phyloP scores from a whole-genome alignment of 2,888 invertebrate species.

The Tachina fera region DNA sequence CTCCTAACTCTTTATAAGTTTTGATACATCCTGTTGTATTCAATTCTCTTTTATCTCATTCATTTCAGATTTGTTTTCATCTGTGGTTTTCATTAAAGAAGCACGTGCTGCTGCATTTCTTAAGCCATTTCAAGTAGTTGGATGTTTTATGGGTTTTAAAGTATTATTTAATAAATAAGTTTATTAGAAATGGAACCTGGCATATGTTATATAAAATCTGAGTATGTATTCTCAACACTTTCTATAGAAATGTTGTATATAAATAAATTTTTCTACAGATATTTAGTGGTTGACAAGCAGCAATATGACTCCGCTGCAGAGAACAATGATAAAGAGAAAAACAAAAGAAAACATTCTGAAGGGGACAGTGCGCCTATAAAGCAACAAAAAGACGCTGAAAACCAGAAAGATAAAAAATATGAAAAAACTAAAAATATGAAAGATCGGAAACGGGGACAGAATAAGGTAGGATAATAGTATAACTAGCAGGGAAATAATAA shows the following conservation, averaged over 20 bases:
- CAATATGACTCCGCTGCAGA: slow-evolving; percentile 54
- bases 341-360: slow-evolving; percentile 50
- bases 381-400: slow-evolving; percentile 1
- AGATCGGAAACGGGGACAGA: slow-evolving; percentile 81
- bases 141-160: not conserved
- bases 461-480: slow-evolving; percentile 74
- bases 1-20: too few species aligned
- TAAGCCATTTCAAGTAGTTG: not conserved
- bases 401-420: slow-evolving; percentile 69
- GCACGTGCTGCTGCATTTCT: slow-evolving; percentile 61
- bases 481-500: too few species aligned
- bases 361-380: slow-evolving; percentile 7
- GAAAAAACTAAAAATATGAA: slow-evolving; percentile 75
- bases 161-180: not conserved
- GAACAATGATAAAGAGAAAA: slow-evolving; percentile 70
- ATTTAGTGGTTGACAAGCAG: slow-evolving; percentile 73
- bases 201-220: slow-evolving; percentile 81
- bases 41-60: too few species aligned
- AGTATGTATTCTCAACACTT: slow-evolving; percentile 73
- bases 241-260: not conserved
- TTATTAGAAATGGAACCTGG: slow-evolving; percentile 79
- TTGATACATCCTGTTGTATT: too few species aligned
- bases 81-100: too few species aligned
- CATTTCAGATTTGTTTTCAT: slow-evolving; percentile 39
- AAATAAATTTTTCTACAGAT: slow-evolving; percentile 62